Conservation (phyloP, 2,797 vertebrate species). For the Megalops cyprinoides region DNA sequence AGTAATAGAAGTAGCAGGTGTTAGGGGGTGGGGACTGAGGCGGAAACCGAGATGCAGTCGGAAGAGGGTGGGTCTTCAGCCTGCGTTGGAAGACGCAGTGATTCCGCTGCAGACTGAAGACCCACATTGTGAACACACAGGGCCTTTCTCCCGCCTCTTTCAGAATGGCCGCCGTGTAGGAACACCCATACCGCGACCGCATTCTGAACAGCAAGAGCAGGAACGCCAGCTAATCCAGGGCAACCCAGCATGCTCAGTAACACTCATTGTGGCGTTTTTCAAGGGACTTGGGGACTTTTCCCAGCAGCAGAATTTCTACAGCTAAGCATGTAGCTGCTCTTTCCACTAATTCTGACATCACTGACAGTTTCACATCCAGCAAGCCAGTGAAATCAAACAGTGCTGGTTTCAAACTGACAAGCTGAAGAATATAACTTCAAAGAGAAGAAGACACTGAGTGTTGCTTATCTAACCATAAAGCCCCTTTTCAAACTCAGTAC, state of each 20-base stretch:
- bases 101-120: too few relatives aligned
- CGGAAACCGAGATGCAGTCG: too few relatives aligned
- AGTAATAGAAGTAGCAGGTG: too few relatives aligned
- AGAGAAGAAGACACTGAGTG: neutral
- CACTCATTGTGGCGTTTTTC: neutral
- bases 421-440: neutral
- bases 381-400: neutral
- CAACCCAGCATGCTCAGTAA: too few relatives aligned
- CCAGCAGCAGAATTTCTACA: neutral
- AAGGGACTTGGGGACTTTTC: too few relatives aligned
- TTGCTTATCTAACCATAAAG: neutral
- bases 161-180: conserved; percentile 78
- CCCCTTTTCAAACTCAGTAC: neutral
- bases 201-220: neutral
- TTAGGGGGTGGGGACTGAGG: too few relatives aligned
- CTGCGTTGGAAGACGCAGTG: too few relatives aligned
- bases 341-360: neutral
- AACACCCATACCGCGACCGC: conserved; percentile 3
- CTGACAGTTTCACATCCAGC: neutral
- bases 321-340: neutral
- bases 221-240: neutral
- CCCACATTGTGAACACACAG: too few relatives aligned
- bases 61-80: too few relatives aligned
- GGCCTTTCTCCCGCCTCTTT: too few relatives aligned
- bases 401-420: neutral